Conservation (phyloP, 2,113 vertebrate genomes). For the cattle (Bos taurus) region ARS-UCD2.0 NC_037345.1:23542501-23543000, state of each 20-base stretch:
- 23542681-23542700: too few relatives aligned
- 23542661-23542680: too few relatives aligned
- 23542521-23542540: neutral
- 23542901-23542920: neutral
- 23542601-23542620: neutral
- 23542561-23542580: neutral
- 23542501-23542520: neutral
- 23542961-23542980: constrained; percentile 73
- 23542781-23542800: neutral
- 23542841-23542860: neutral
- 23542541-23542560: neutral
- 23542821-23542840: neutral
- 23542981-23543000: constrained; percentile 76
- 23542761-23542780: neutral
- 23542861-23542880: neutral
- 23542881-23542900: constrained; percentile 58
- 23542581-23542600: neutral
- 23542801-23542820: neutral
- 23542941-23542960: constrained; percentile 42
- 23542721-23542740: neutral
- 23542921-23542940: constrained; percentile 41
- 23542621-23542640: neutral
- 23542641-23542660: neutral
- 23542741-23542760: neutral
- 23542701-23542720: neutral